Base-by-base conservation (phyloP, 2,797 vertebrate species). In the Caiman crocodilus region DNA sequence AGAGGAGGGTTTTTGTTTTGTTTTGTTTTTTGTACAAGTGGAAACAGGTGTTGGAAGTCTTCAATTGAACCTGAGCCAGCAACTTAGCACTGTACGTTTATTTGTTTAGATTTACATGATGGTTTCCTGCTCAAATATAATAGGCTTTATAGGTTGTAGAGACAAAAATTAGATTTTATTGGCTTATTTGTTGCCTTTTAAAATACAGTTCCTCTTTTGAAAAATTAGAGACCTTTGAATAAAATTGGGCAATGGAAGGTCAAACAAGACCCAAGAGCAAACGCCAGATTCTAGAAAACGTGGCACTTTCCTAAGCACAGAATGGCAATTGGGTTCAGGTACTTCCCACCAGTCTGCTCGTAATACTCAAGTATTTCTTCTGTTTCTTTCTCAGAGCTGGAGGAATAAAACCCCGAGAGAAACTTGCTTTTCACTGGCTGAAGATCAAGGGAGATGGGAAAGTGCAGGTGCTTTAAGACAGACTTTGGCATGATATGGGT, bases 301-400 rank as follows among this genome's bases (percentile, higher is more conserved):
- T 25, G 77, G 59, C 61, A 71, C 50, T 83, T 82, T 85, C 63
- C 59, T 32, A 89, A 57, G 86, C 25, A 32, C 71, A 91, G 64
- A 74, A 57, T 92, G 69, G 82, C 88, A 84, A 79, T 14, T 1
- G 7, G 60, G 90, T 94, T 95, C 92, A 92, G 89, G 91, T 91
- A 87, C 69, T 88, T 93, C 88, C 91, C 81, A 64, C 76, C 89
- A 21, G 76, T 78, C 59, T 9, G 84, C 84, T 60, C 3, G 2
- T 85, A 74, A 55, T 25, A 81, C 87, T 94, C 89, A 96, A 90
- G 94, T 89, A 90, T 96, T 96, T 96, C 96, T 94, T 94, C 91
- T 85, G 2, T 65, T 73, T 91, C 87, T 95, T 95, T 93, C 91
- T 87, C 90, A 80, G 88, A 85, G 90, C 95, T 95, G 94, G 93